A percentile compares a stretch with the other conserved stretches of the same genome.
These are phyloP conservation scores for Pheucticus melanocephalus DNA, from an alignment of 2,113 vertebrate species.

Conservation along the genomic window DNA sequence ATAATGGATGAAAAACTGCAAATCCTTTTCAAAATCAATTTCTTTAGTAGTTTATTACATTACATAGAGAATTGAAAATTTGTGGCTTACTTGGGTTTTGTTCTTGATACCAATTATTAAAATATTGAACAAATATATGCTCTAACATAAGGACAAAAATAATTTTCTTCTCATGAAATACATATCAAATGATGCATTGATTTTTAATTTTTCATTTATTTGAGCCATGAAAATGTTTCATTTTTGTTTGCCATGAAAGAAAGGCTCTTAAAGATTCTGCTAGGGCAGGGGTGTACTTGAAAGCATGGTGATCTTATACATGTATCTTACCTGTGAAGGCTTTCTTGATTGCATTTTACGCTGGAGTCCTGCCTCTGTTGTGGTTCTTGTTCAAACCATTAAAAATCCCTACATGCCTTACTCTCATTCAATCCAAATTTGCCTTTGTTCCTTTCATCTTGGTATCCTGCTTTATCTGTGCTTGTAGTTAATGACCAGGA, in stretches of 20 bases:
- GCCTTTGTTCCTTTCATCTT: constrained; percentile 20
- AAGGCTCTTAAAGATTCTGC: neutral
- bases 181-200: neutral
- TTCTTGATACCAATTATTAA: neutral
- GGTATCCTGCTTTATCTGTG: neutral
- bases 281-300: neutral
- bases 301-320: neutral
- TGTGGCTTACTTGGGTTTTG: neutral
- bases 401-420: neutral
- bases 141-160: neutral
- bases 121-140: neutral
- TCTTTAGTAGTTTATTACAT: neutral
- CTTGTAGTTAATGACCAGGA: neutral
- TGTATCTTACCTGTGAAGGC: neutral
- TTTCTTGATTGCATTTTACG: neutral
- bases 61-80: neutral
- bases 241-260: neutral
- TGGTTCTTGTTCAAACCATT: neutral
- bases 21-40: constrained; percentile 21
- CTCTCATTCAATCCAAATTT: neutral
- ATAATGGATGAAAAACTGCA: constrained; percentile 7
- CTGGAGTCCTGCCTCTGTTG: neutral
- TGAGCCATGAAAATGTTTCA: neutral
- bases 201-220: constrained; percentile 8
- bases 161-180: neutral